Conservation (phyloP, 2,797 vertebrate species). For the Gymnothorax reevesii region DNA sequence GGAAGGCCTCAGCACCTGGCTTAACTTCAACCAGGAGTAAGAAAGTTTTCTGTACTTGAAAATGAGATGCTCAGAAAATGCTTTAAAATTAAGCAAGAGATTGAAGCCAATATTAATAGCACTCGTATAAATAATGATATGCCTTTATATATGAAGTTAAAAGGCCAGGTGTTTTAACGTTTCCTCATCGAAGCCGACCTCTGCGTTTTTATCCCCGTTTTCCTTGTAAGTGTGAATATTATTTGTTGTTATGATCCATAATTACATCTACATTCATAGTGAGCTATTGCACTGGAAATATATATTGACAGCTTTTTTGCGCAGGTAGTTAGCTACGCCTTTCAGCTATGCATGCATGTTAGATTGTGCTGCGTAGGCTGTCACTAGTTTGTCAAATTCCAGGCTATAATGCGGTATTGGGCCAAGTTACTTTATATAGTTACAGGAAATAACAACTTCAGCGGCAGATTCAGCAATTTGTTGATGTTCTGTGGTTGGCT, state of each 20-base stretch:
- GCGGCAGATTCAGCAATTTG: not conserved
- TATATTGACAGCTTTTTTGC: not conserved
- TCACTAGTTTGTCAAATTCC: not conserved
- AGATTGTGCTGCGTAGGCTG: not conserved
- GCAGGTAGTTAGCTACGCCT: not conserved
- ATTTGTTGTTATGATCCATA: not conserved
- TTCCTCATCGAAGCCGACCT: not conserved
- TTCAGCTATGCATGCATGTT: not conserved
- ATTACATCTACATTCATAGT: not conserved
- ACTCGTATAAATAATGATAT: no score
- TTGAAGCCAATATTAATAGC: not conserved
- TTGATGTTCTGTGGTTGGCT: not conserved
- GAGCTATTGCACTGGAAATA: not conserved
- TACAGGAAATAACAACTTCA: not conserved
- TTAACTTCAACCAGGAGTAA: no score
- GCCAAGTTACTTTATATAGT: not conserved
- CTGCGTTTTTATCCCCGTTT: not conserved
- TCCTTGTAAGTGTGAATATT: not conserved
- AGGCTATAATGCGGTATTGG: not conserved
- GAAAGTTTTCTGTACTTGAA: no score
- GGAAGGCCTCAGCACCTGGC: no score
- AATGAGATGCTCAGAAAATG: not conserved
- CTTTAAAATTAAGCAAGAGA: not conserved
- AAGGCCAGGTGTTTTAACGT: not conserved
- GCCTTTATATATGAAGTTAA: not conserved